A percentile compares a stretch with the other conserved stretches of the same genome.
Conservation (phyloP, 1,140 invertebrate genomes). For the Helicoverpa armigera region DNA sequence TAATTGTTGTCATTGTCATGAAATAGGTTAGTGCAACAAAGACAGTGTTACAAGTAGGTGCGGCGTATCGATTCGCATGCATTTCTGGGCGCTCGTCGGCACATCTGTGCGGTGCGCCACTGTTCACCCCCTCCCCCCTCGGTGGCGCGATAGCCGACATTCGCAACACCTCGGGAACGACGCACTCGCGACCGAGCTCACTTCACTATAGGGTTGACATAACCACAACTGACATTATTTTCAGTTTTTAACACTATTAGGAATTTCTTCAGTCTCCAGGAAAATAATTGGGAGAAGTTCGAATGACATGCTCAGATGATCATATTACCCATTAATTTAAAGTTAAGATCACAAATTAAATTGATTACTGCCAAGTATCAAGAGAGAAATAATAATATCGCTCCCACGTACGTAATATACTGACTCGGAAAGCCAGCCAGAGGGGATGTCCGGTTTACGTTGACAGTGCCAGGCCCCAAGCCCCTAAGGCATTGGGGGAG, state of each 20-base stretch:
- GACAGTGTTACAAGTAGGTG: conserved; percentile 75
- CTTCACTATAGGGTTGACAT: conserved; percentile 72
- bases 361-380: too few species aligned
- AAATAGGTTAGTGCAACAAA: conserved; percentile 82
- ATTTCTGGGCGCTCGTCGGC: conserved; percentile 66
- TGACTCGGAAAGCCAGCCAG: too few species aligned
- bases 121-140: conserved; percentile 61
- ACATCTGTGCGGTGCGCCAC: conserved; percentile 74
- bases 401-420: too few species aligned
- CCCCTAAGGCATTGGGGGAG: conserved; percentile 9
- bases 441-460: neutral
- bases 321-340: too few species aligned
- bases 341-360: too few species aligned
- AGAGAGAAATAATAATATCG: too few species aligned
- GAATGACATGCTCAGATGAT: too few species aligned
- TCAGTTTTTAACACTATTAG: neutral
- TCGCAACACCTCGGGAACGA: conserved; percentile 82
- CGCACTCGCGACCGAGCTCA: conserved; percentile 74
- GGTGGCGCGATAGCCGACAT: conserved; percentile 78
- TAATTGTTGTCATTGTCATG: conserved; percentile 41
- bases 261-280: too few species aligned
- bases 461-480: conserved; percentile 23
- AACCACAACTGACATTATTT: neutral
- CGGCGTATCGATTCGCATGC: conserved; percentile 78
- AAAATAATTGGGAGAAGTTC: too few species aligned